phyloP scores from a whole-genome alignment of 2,113 vertebrate genomes.

The Passer domesticus region DNA sequence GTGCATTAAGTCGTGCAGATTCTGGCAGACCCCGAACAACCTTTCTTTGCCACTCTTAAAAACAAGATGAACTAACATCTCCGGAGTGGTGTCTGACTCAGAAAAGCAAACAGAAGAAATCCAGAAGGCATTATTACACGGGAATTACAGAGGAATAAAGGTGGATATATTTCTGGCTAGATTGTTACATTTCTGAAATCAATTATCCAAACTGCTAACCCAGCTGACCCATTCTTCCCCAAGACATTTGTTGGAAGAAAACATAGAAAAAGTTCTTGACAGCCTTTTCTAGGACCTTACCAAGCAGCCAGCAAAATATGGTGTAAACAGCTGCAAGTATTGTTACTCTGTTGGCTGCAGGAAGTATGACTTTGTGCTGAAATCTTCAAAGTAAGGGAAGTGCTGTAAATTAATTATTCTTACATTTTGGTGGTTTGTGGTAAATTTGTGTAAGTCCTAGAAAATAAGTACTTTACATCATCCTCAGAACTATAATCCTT shows the following conservation, averaged over 20 bases:
- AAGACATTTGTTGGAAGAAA: not conserved
- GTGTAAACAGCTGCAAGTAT: not conserved
- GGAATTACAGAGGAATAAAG: not conserved
- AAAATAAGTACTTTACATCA: not conserved
- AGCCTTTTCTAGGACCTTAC: not conserved
- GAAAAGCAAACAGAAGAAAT: constrained; percentile 55
- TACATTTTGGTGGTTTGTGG: not conserved
- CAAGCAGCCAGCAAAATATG: not conserved
- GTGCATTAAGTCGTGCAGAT: constrained; percentile 38
- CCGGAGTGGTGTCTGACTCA: not conserved
- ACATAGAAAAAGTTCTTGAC: not conserved
- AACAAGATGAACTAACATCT: constrained; percentile 24
- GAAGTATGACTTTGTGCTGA: not conserved
- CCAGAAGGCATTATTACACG: not conserved
- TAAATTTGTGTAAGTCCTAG: not conserved
- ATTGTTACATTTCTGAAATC: not conserved
- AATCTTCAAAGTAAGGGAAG: not conserved
- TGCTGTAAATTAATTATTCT: not conserved
- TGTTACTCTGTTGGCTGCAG: not conserved
- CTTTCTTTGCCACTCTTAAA: constrained; percentile 27
- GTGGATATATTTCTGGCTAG: not conserved
- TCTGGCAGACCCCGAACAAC: constrained; percentile 10
- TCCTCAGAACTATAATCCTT: not conserved
- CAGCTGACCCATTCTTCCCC: not conserved
- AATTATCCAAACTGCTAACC: not conserved